Evolutionary conservation across 2,888 invertebrate species (phyloP), one percentile per base, ranked within the genome.

Genomic region (Allacma fusca): DNA sequence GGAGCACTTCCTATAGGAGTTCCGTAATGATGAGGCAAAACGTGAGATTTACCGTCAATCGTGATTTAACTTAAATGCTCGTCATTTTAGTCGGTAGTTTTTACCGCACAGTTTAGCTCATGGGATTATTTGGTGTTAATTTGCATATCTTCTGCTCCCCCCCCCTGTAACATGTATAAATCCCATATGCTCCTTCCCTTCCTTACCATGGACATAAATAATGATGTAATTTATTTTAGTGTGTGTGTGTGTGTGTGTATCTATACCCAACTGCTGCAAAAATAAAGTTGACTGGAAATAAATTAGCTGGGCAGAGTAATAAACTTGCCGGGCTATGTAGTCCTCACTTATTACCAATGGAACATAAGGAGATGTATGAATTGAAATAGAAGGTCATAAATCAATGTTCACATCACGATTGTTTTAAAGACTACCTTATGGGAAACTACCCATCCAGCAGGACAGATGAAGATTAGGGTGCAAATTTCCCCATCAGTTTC

Each of bases 21-120:
- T 34, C 4, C 9, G 34, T 34, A 62, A 73, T 62, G 73, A 73
- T 62, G 62, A 24, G 26, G 26, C 13, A 13, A 65, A 65, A 40
- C 44, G 69, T 43, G 62, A 73, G 73, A 73, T 73, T 73, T 73
- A 73, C 73, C 62, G 21, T 62, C 16, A 16, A 40, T 73, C 73
- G 73, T 73, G 73, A 73, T 62, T 73, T 72, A 43, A 70, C 23
- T 21, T 21, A 44, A 43, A 70, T 70, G 26, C 12, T 65, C 29
- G 4, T 19, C 29, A 50, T 50, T 50, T 50, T 34, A 34, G 9
- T 9, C 34, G 4, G 34, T 2, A 5, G 50, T 50, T 50, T 19
- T 50, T 50, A 50, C 34, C 34, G 9, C 34, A 34, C 9, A 7
- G 9, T 34, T 34, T 34, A 34, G 34, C 34, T 34, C 34, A 34